Percentiles rank a stretch among this genome's conserved stretches.
Conservation (phyloP, 1,140 invertebrate species). For the Leptinotarsa texana region DNA sequence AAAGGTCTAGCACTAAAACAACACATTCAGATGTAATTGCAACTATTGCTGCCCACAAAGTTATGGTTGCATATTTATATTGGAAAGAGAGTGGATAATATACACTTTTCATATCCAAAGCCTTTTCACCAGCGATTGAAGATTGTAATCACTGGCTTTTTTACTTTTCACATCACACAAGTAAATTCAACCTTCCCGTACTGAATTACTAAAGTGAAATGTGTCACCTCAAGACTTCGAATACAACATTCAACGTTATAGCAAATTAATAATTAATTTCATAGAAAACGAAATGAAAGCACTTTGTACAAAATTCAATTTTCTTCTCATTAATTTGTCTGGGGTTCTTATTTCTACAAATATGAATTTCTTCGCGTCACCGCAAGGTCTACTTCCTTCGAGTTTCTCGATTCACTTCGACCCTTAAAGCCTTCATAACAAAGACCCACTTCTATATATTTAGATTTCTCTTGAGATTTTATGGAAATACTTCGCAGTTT, state of each 20-base stretch:
- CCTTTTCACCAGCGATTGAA: too few species aligned
- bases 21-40: too few species aligned
- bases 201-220: conserved; percentile 5
- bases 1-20: too few species aligned
- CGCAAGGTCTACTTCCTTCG: conserved; percentile 29
- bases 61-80: too few species aligned
- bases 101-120: too few species aligned
- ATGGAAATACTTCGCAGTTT: conserved; percentile 46
- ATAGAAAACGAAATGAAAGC: conserved; percentile 21
- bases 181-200: not conserved
- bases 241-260: conserved; percentile 8
- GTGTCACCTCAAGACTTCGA: conserved; percentile 13
- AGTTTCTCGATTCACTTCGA: conserved; percentile 14
- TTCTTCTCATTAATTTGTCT: conserved; percentile 26
- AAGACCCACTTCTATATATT: conserved; percentile 32
- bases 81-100: too few species aligned
- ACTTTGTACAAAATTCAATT: conserved; percentile 16
- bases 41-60: too few species aligned
- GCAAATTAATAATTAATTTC: conserved; percentile 16
- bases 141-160: too few species aligned
- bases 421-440: conserved; percentile 30
- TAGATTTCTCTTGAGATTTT: conserved; percentile 37
- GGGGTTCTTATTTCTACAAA: conserved; percentile 32
- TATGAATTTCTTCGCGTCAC: conserved; percentile 36
- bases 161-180: too few species aligned